Conservation (phyloP, 2,888 invertebrate species). For the Dastarcus helophoroides region DNA sequence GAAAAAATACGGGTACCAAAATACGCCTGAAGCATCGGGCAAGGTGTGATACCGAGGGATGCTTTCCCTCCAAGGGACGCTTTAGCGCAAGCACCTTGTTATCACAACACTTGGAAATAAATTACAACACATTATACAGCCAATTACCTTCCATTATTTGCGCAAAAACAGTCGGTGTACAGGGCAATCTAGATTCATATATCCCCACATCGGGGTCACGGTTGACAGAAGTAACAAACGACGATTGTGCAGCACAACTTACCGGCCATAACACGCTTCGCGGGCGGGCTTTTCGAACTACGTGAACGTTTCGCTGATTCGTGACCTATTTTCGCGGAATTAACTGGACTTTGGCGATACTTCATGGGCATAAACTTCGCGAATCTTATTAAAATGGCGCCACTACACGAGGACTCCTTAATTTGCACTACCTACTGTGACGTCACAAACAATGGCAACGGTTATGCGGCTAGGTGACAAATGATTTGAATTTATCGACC, state of each 20-base stretch:
- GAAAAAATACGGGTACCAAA: no score
- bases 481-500: no score
- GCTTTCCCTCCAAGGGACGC: not conserved
- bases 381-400: slow-evolving; percentile 21
- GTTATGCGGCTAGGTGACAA: no score
- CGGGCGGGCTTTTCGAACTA: slow-evolving; percentile 31
- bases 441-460: slow-evolving; percentile 6
- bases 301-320: slow-evolving; percentile 26
- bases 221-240: slow-evolving; percentile 25
- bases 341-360: slow-evolving; percentile 24
- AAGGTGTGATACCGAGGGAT: not conserved
- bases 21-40: not conserved
- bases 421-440: slow-evolving; percentile 8
- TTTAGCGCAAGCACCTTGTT: not conserved
- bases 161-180: slow-evolving; percentile 22
- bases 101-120: slow-evolving; percentile 8
- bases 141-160: slow-evolving; percentile 35
- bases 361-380: slow-evolving; percentile 22
- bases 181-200: slow-evolving; percentile 19
- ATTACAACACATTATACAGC: slow-evolving; percentile 2
- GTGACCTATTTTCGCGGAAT: slow-evolving; percentile 23
- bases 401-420: slow-evolving; percentile 26
- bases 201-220: slow-evolving; percentile 31
- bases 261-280: slow-evolving; percentile 63
- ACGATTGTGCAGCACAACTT: slow-evolving; percentile 42